Percentiles rank a stretch among this genome's conserved stretches.
Evolutionary conservation across 2,888 invertebrate species (phyloP).

Genomic region (Uloborus plumipes): DNA sequence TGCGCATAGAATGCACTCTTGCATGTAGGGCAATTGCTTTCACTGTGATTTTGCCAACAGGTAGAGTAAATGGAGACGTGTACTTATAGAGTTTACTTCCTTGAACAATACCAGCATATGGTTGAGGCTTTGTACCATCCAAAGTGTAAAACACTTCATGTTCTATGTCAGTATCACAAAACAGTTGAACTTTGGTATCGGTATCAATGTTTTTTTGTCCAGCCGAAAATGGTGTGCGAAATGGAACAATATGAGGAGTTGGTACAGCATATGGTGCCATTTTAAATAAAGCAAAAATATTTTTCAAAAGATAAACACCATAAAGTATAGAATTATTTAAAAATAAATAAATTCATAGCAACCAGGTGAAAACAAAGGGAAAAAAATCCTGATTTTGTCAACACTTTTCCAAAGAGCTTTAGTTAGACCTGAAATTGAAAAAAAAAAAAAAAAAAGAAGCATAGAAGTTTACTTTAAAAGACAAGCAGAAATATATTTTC

Average conservation of each 20-base stretch:
- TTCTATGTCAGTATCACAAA: slow-evolving; percentile 38
- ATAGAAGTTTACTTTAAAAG: too few relatives aligned
- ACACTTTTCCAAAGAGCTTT: too few relatives aligned
- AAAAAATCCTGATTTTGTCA: too few relatives aligned
- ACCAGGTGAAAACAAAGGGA: too few relatives aligned
- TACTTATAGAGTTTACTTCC: slow-evolving; percentile 43
- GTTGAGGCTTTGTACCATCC: slow-evolving; percentile 51
- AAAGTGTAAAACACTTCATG: slow-evolving; percentile 53
- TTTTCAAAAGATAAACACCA: background rate
- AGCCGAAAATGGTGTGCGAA: slow-evolving; percentile 15
- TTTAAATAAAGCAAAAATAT: background rate
- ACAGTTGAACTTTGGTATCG: slow-evolving; percentile 31
- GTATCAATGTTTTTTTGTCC: slow-evolving; percentile 33
- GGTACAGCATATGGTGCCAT: slow-evolving; percentile 58
- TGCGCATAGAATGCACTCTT: slow-evolving; percentile 37
- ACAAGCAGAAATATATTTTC: too few relatives aligned
- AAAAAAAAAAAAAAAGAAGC: too few relatives aligned
- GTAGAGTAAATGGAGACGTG: slow-evolving; percentile 23
- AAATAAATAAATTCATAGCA: too few relatives aligned
- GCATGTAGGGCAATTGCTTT: slow-evolving; percentile 38
- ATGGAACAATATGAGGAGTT: slow-evolving; percentile 37
- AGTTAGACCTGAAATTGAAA: too few relatives aligned
- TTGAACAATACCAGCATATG: slow-evolving; percentile 53
- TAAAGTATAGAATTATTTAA: too few relatives aligned
- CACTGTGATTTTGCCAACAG: slow-evolving; percentile 37